These are phyloP conservation scores for Leptobrachium ailaonicum DNA, from an alignment of 2,113 vertebrate species.

Conservation along the genomic window DNA sequence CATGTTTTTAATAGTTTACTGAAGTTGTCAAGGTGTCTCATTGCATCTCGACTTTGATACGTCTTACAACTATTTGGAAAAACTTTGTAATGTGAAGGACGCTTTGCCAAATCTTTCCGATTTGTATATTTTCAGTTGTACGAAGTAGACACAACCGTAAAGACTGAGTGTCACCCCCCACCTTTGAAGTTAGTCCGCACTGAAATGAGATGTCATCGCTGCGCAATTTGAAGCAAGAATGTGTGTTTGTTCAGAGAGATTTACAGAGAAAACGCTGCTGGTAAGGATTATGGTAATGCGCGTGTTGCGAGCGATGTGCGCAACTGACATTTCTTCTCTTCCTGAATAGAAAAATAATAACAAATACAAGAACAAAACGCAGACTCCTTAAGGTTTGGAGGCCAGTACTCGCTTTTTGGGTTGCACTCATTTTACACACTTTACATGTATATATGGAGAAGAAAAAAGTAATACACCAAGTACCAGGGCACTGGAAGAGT, in stretches of 20 bases:
- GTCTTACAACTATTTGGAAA: background rate
- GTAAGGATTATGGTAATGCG: background rate
- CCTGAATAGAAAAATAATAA: background rate
- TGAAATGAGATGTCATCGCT: conserved; percentile 46
- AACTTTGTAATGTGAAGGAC: background rate
- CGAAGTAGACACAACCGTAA: background rate
- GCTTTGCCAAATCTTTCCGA: background rate
- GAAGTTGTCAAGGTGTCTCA: conserved; percentile 16
- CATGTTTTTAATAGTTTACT: conserved; percentile 49
- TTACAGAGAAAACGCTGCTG: conserved; percentile 10
- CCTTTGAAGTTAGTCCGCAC: conserved; percentile 30
- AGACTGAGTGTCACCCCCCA: background rate
- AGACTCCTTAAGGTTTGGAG: background rate
- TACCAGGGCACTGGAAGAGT: background rate
- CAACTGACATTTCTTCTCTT: background rate
- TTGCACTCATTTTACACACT: too few species aligned
- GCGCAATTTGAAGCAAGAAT: conserved; percentile 35
- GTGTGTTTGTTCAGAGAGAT: conserved; percentile 21
- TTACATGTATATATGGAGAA: too few species aligned
- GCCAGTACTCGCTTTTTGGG: too few species aligned
- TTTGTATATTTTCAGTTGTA: conserved; percentile 30
- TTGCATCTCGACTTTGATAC: background rate
- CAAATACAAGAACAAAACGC: background rate
- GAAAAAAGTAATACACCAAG: background rate
- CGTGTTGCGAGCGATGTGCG: background rate